These are phyloP conservation scores for Tachyglossus aculeatus DNA, from an alignment of 2,797 vertebrate genomes.

Conservation along the genomic window DNA sequence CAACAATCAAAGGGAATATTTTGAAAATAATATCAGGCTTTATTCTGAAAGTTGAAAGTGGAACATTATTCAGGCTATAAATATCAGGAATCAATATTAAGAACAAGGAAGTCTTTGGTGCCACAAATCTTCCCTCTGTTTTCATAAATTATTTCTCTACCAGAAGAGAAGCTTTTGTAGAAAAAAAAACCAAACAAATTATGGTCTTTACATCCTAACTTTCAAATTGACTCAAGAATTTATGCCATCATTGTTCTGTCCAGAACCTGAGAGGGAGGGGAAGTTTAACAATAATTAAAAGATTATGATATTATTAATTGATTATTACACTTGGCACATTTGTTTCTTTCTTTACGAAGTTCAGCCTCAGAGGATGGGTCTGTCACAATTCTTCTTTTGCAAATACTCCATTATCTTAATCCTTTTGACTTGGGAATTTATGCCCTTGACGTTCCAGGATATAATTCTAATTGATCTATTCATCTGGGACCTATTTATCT, in stretches of 20 bases:
- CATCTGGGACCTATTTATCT: slow-evolving; percentile 33
- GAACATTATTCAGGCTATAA: slow-evolving; percentile 18
- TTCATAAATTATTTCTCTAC: slow-evolving; percentile 52
- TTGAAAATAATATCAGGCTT: slow-evolving; percentile 29
- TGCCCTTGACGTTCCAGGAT: slow-evolving; percentile 47
- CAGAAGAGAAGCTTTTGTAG: slow-evolving; percentile 30
- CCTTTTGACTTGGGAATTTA: slow-evolving; percentile 36
- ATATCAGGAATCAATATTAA: slow-evolving; percentile 38
- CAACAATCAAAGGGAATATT: not conserved
- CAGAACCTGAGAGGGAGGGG: slow-evolving; percentile 17
- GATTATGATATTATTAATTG: slow-evolving; percentile 26
- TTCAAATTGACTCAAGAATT: slow-evolving; percentile 29
- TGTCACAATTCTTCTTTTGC: slow-evolving; percentile 26
- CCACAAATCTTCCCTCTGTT: slow-evolving; percentile 40
- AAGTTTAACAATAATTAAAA: slow-evolving; percentile 22
- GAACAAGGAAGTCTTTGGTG: slow-evolving; percentile 1
- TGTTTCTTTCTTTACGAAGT: slow-evolving; percentile 33
- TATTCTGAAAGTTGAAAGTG: slow-evolving; percentile 13
- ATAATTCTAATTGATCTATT: slow-evolving; percentile 52
- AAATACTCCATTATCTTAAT: slow-evolving; percentile 40
- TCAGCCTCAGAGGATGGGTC: slow-evolving; percentile 17
- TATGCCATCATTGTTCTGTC: slow-evolving; percentile 32
- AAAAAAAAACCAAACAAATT: slow-evolving; percentile 50
- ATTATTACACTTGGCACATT: not conserved
- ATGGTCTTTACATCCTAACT: slow-evolving; percentile 42